These are phyloP conservation scores for Zapus hudsonius DNA, from an alignment of 2,113 vertebrate species.

Conservation along the genomic window DNA sequence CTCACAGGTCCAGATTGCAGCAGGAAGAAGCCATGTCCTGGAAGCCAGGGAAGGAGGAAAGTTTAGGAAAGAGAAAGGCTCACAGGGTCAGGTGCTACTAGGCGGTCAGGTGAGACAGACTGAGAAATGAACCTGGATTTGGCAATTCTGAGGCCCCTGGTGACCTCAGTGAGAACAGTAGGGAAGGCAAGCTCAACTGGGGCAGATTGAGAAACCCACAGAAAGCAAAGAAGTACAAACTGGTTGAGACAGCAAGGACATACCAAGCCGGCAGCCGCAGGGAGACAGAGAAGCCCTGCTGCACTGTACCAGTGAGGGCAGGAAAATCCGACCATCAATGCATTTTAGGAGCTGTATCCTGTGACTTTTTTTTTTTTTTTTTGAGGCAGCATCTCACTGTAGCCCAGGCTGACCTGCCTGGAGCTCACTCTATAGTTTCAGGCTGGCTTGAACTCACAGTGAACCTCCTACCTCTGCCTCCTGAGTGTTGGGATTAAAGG, in stretches of 20 bases:
- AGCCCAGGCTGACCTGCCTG: no score
- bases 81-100: background rate
- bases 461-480: no score
- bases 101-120: slow-evolving; percentile 42
- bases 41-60: background rate
- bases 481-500: no score
- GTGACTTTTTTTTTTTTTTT: no score
- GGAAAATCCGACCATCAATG: background rate
- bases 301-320: no score
- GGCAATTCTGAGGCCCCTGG: slow-evolving; percentile 37
- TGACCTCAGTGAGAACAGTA: background rate
- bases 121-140: slow-evolving; percentile 48
- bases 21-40: background rate
- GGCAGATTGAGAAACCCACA: background rate
- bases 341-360: background rate
- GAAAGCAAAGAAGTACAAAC: slow-evolving; percentile 39
- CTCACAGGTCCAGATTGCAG: background rate
- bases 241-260: background rate
- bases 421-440: no score
- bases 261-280: background rate
- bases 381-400: no score
- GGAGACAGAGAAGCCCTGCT: background rate
- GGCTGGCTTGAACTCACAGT: no score
- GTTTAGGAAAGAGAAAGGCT: background rate
- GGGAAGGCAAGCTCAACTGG: background rate